A percentile compares a stretch with the other conserved stretches of the same genome.
These are phyloP conservation scores for Ptiloglossa arizonensis DNA, from an alignment of 1,140 invertebrate species.

Conservation along the genomic window DNA sequence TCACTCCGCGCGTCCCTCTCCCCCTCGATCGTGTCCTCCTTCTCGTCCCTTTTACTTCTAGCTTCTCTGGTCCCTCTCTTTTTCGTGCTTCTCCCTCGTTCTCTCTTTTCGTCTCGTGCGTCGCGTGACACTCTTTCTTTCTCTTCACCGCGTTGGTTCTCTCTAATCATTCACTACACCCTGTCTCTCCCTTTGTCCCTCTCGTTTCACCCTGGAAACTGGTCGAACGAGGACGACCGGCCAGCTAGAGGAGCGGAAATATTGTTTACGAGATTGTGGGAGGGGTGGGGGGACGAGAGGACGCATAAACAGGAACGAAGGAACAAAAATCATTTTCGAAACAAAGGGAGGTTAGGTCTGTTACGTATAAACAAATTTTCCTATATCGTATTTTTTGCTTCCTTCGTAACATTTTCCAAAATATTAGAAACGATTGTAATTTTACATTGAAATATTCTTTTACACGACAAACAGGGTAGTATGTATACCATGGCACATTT, in stretches of 20 bases:
- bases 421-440: too few relatives aligned
- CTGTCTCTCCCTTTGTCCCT: conserved; percentile 17
- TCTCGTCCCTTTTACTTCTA: conserved; percentile 34
- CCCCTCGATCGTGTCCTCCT: conserved; percentile 8
- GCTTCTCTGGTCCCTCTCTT: background rate
- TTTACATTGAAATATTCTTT: too few relatives aligned
- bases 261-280: conserved; percentile 35
- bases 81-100: background rate
- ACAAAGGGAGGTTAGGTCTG: too few relatives aligned
- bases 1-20: conserved; percentile 9
- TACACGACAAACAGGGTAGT: too few relatives aligned
- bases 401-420: too few relatives aligned
- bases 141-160: background rate
- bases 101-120: background rate
- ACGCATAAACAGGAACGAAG: background rate
- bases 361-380: too few relatives aligned
- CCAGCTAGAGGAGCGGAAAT: conserved; percentile 17
- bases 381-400: too few relatives aligned
- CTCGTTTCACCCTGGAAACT: conserved; percentile 19
- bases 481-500: too few relatives aligned
- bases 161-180: conserved; percentile 26
- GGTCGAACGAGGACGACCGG: conserved; percentile 40
- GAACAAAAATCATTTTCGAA: background rate
- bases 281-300: background rate
- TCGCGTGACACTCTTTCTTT: background rate